Evolutionary conservation across 2,113 vertebrate species (phyloP), one percentile per base, ranked within the genome.

Genomic region (Danionella cerebrum): DNA sequence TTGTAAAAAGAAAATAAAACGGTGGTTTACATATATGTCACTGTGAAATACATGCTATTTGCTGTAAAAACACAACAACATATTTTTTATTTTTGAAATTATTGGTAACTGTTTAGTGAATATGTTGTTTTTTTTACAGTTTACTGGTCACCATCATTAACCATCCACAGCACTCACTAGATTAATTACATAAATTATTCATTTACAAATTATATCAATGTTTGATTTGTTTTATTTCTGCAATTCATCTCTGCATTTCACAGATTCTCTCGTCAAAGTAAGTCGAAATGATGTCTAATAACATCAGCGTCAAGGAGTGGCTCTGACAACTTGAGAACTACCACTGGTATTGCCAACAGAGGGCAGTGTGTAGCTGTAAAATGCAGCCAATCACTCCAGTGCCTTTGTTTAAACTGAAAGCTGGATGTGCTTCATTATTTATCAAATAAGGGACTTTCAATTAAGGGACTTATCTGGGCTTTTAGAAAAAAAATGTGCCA

Each of bases 301-400:
- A 48, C 14, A 21, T 36, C 29, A 47, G 10, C 11, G 8, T 14
- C 12, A 63, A 63, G 59, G 59, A 63, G 59, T 63, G 59, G 59
- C 41, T 51, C 35, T 55, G 19, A 18, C n/a, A 65, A 65, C 51
- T 50, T 51, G 13, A 44, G 25, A 18, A 44, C 18, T 33, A 50
- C 51, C 16, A 18, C 5, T 22, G 27, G 38, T 39, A 29, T 4
- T 53, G 36, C 59, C 76, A 76, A 67, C 51, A 80, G 78, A 74
- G 76, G 78, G 78, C 78, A 80, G 76, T 80, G 60, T 45, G 60
- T 63, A 27, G 68, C 73, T 53, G 51, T 57, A 38, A 69, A 74
- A 62, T 39, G 8, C 13, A 36, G 19, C 25, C 22, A 47, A 41
- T 44, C 65, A 62, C 19, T 25, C 35, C 8, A 1, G 8, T 47